Evolutionary conservation across 2,797 vertebrate species (phyloP).

Genomic region (Spizella passerina): DNA sequence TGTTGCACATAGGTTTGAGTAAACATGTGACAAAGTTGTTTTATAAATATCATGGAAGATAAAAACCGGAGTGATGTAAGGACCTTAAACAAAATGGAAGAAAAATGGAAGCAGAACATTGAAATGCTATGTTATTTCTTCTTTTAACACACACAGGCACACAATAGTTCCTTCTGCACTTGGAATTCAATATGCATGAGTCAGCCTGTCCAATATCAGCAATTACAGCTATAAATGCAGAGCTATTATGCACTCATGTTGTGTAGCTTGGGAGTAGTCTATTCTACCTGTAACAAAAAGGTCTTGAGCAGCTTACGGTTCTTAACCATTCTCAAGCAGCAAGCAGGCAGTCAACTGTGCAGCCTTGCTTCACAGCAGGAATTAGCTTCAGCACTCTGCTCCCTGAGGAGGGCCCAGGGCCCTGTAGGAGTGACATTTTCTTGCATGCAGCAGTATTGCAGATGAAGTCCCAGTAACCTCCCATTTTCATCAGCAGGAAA

Average conservation of each 20-base stretch:
- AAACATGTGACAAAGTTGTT: background rate
- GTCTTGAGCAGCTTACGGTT: background rate
- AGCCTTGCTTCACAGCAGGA: background rate
- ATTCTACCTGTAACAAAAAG: background rate
- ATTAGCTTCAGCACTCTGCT: background rate
- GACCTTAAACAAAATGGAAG: background rate
- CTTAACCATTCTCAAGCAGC: background rate
- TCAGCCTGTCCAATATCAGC: background rate
- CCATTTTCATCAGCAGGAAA: background rate
- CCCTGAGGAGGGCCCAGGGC: background rate
- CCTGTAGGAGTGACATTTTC: background rate
- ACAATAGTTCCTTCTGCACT: background rate
- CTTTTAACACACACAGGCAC: accelerated
- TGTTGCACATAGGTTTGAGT: background rate
- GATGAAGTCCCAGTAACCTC: background rate
- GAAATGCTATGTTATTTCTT: background rate
- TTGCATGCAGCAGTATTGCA: background rate
- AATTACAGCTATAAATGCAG: constrained; percentile 29
- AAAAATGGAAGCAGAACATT: background rate
- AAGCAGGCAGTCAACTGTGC: background rate
- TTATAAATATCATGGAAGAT: background rate
- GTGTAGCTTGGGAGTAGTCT: background rate
- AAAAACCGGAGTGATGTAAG: background rate
- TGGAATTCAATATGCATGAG: constrained; percentile 3
- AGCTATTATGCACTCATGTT: background rate